These are phyloP conservation scores for Heliconius nattereri DNA, from an alignment of 1,140 invertebrate genomes.

Conservation along the genomic window DNA sequence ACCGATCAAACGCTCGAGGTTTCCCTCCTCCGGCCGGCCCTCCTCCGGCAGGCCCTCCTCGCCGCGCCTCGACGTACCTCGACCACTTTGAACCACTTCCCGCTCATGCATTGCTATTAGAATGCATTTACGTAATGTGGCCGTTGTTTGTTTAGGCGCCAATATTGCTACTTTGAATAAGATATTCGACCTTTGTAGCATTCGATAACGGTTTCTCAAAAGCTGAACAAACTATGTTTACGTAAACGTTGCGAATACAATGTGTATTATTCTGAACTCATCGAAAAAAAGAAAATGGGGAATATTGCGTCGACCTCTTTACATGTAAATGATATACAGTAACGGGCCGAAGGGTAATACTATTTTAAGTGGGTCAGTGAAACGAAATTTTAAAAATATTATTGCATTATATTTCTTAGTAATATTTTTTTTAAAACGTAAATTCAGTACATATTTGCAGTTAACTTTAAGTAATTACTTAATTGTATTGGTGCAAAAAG, in stretches of 20 bases:
- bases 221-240: conserved; percentile 56
- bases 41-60: neutral
- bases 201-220: conserved; percentile 43
- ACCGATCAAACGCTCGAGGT: conserved; percentile 51
- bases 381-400: neutral
- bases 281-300: neutral
- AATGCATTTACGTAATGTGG: conserved; percentile 61
- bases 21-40: conserved; percentile 3
- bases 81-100: conserved; percentile 39
- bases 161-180: conserved; percentile 72
- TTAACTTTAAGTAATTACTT: neutral
- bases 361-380: conserved; percentile 5
- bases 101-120: conserved; percentile 57
- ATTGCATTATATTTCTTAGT: neutral
- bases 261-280: conserved; percentile 23
- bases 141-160: conserved; percentile 67
- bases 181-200: conserved; percentile 56
- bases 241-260: conserved; percentile 33
- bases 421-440: neutral
- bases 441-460: too few species aligned
- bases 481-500: neutral
- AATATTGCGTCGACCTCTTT: neutral
- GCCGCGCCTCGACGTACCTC: neutral
- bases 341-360: neutral
- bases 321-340: conserved; percentile 19